These are phyloP conservation scores for Gambelia wislizenii DNA, from an alignment of 2,797 vertebrate species.

Conservation along the genomic window DNA sequence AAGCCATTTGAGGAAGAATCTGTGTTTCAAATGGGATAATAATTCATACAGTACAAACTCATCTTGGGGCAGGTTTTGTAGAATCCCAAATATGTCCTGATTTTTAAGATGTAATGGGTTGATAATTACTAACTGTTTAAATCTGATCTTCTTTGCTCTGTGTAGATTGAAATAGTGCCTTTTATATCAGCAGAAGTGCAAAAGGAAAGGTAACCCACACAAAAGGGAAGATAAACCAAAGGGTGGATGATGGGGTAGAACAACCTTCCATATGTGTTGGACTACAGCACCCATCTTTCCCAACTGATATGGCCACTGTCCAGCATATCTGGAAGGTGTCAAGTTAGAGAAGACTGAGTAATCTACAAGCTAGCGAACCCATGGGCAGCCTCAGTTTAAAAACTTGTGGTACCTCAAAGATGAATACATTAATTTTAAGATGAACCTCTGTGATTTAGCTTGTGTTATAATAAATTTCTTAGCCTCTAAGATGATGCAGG, in stretches of 20 bases:
- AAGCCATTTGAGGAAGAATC: conserved; percentile 82
- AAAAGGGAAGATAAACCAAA: conserved; percentile 48
- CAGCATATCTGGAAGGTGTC: not conserved
- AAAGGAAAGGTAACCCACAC: conserved; percentile 47
- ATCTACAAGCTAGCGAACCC: too few species aligned
- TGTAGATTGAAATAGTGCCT: not conserved
- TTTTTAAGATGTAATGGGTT: conserved; percentile 37
- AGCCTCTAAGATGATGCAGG: too few species aligned
- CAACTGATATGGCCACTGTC: too few species aligned
- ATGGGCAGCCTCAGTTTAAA: too few species aligned
- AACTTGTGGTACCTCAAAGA: too few species aligned
- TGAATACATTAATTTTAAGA: too few species aligned
- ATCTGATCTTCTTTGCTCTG: conserved; percentile 22
- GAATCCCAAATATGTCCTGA: conserved; percentile 45
- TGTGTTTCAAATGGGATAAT: conserved; percentile 83
- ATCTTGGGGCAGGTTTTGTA: conserved; percentile 55
- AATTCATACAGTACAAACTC: conserved; percentile 74
- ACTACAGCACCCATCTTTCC: not conserved
- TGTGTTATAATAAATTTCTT: too few species aligned
- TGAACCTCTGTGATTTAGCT: too few species aligned
- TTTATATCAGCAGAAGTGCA: conserved; percentile 6
- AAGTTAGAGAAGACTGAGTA: too few species aligned
- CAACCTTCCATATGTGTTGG: not conserved
- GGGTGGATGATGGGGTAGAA: conserved; percentile 34
- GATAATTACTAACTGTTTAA: conserved; percentile 42